Base-by-base conservation (phyloP, 2,888 invertebrate genomes). In the Chalcosyrphus nemorum region DNA sequence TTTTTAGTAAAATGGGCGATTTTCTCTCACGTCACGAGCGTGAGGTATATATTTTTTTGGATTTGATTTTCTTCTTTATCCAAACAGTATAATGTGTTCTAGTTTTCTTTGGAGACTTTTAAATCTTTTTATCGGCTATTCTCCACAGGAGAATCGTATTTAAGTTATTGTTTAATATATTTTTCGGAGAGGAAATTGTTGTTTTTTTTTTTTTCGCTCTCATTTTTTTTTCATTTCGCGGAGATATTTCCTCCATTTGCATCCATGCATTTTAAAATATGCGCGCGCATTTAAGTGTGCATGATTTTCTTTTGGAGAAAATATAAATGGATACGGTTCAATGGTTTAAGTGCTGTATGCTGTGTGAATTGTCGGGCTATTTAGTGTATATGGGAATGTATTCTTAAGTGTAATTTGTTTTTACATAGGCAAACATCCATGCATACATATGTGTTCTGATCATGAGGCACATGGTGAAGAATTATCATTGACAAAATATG, bases 1-100 rank as follows among this genome's bases (percentile, higher is more conserved):
- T 87, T 86, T 87, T 86, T 87, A 86, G 87, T 77, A 65, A 59
- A 72, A 82, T 78, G 77, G 77, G 57, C 57, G 77, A 81, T 82
- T 77, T 82, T 82, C 71, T 82, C 72, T 77, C 66, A 63, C 78
- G 82, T 72, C 77, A 72, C 54, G 29, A 72, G 78, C 61, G 66
- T 56, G 65, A 66, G 65, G 52, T 61, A 15, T 45, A 4, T 50
- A 19, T 61, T 54, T 32, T 35, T 32, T 15, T n/a, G n/a, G n/a
- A n/a, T 11, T 32, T 57, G 38, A 27, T 38, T 29, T 70, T 52
- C 19, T 57, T 43, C 61, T 81, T 61, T 66, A 54, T 63, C 59
- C 59, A 68, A 68, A 17, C 32, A 29, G 56, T 24, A 5, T 35
- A 19, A n/a, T 54, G 43, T 43, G 63, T 56, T 71, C 56, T 29